Percentiles rank a stretch among this genome's conserved stretches.
phyloP scores from a whole-genome alignment of 64 coral and sea anemone species.

The Montipora sp. region DNA sequence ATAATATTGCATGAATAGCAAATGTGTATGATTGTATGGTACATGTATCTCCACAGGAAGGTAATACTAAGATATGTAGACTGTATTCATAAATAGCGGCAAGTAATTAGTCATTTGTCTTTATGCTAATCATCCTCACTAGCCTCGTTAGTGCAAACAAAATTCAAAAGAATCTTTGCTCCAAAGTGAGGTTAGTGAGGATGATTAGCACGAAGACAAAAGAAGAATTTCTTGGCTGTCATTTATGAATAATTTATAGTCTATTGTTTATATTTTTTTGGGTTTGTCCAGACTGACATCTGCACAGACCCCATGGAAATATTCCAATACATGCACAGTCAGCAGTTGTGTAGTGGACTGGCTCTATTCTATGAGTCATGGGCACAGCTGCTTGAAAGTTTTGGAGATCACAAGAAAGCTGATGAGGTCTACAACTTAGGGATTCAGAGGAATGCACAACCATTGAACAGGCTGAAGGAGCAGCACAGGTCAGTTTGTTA shows the following conservation, averaged over 20 bases:
- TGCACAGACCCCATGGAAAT: slow-evolving; percentile 85
- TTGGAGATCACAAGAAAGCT: slow-evolving; percentile 82
- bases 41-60: no score
- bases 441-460: slow-evolving; percentile 83
- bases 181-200: no score
- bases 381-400: slow-evolving; percentile 76
- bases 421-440: slow-evolving; percentile 87
- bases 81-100: no score
- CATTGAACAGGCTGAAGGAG: slow-evolving; percentile 65
- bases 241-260: neutral
- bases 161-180: no score
- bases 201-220: no score
- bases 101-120: no score
- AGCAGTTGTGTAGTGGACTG: slow-evolving; percentile 67
- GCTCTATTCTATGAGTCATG: slow-evolving; percentile 87
- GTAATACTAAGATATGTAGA: no score
- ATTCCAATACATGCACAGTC: slow-evolving; percentile 94
- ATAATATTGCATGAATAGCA: no score
- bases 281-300: slow-evolving; percentile 72
- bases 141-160: no score
- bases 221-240: no score
- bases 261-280: neutral
- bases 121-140: no score
- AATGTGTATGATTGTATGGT: no score
- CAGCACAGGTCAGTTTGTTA: slow-evolving; percentile 74